Base-by-base conservation (phyloP, 2,888 invertebrate species). In the Microctonus hyperodae region DNA sequence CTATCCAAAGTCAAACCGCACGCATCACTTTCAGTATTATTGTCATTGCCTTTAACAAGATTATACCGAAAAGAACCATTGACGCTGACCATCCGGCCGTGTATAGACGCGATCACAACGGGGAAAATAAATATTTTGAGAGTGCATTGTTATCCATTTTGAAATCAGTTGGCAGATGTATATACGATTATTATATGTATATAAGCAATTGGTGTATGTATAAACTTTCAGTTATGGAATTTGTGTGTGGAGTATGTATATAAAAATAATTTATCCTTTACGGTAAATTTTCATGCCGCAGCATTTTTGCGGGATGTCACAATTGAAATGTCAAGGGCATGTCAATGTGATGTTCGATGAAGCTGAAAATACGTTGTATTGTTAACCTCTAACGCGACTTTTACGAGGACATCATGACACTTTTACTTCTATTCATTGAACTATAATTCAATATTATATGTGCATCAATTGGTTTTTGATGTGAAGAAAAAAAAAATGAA, bases 121-220 rank as follows among this genome's bases (percentile, higher is more conserved):
- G 65, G 71, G 48, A 67, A 76, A 79, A 81, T 81, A 81, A 81
- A 81, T 81, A 81, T 81, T 81, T 81, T 76, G 81, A 81, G 75
- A 79, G 69, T 35, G 75, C 73, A 76, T 80, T 81, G 80, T 79
- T 69, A 72, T 65, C 66, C 16, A 44, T 44, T 51, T 55, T 66
- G 69, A 31, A 56, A 51, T 62, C 64, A 64, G 48, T 22, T 44
- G 56, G 33, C 66, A 66, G 66, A 66, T 66, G 66, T 48, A 50
- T 33, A 55, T 55, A 33, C 7, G 33, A 55, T 13, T 31, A n/a
- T 13, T 31, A n/a, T 53, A 9, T 31, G 9, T 50, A n/a, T 20
- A 51, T 61, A 44, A 16, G 44, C 44, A 44, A n/a, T 50, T 11
- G 22, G 31, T 31, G 11, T 31, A 22, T 25, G 51, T 6, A n/a